Conservation (phyloP, 35 echinoderm and acorn worm species). For the Strongylocentrotus purpuratus region DNA sequence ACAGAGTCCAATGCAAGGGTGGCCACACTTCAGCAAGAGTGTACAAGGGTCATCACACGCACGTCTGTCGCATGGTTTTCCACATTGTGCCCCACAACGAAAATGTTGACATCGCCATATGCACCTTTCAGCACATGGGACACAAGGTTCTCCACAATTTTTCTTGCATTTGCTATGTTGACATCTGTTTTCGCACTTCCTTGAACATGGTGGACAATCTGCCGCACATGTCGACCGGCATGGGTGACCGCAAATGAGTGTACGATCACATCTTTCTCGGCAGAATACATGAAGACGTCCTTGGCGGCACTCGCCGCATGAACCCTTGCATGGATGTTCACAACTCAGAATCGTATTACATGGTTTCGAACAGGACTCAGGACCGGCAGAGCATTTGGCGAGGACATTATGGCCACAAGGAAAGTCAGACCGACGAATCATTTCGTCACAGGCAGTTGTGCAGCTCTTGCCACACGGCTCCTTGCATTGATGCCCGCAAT, state of each 20-base stretch:
- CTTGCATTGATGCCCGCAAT: constrained; percentile 76
- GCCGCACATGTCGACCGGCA: constrained; percentile 71
- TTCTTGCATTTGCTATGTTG: constrained; percentile 77
- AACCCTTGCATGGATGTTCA: constrained; percentile 69
- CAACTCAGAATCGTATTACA: constrained; percentile 64
- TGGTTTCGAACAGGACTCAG: constrained; percentile 54
- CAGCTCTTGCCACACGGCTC: constrained; percentile 74
- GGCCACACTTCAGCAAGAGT: constrained; percentile 54
- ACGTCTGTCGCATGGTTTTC: constrained; percentile 56
- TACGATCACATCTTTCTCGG: constrained; percentile 62
- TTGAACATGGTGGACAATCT: constrained; percentile 83
- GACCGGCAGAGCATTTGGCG: constrained; percentile 61
- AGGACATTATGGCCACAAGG: constrained; percentile 75
- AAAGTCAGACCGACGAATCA: constrained; percentile 13
- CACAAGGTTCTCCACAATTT: constrained; percentile 74
- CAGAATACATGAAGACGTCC: constrained; percentile 74
- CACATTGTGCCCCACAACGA: constrained; percentile 57
- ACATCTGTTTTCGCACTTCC: constrained; percentile 78
- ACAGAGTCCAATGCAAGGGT: constrained; percentile 88
- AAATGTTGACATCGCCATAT: constrained; percentile 62
- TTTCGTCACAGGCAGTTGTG: constrained; percentile 57
- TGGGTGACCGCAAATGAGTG: constrained; percentile 84
- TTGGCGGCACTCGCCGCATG: constrained; percentile 55
- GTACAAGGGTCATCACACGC: constrained; percentile 71
- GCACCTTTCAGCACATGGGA: constrained; percentile 70